Evolutionary conservation across 1,140 invertebrate genomes (phyloP).

Genomic region (Mycetomoellerius zeteki): DNA sequence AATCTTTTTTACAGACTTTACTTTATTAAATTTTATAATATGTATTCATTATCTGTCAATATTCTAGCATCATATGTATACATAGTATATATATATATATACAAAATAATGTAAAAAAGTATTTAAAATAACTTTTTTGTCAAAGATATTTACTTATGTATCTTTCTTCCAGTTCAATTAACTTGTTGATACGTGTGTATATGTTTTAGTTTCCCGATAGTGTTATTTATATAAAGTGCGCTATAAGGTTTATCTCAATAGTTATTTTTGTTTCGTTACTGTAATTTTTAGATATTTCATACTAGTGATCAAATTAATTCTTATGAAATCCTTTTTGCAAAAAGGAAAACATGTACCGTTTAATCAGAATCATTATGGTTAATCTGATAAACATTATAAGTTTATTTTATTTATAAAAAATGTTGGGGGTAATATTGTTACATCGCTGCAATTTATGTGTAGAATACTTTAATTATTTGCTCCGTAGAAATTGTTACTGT

Average conservation of each 20-base stretch:
- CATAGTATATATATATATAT: background rate
- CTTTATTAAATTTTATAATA: no score
- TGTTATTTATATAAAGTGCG: background rate
- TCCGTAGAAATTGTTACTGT: constrained; percentile 8
- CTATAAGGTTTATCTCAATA: constrained; percentile 3
- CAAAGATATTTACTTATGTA: background rate
- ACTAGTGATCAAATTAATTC: constrained; percentile 12
- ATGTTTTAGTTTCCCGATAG: background rate
- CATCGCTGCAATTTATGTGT: constrained; percentile 27
- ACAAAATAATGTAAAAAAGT: background rate
- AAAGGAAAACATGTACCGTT: no score
- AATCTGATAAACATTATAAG: background rate
- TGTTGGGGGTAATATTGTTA: background rate
- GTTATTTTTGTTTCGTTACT: background rate
- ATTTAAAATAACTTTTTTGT: background rate
- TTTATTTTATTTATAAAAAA: constrained; percentile 2
- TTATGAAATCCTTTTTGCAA: no score
- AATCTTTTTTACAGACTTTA: no score
- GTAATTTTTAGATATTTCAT: constrained; percentile 23
- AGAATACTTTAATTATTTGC: constrained; percentile 19
- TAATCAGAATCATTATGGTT: no score
- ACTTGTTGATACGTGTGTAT: background rate
- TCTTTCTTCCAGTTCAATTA: background rate
- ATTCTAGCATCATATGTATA: background rate
- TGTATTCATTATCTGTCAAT: background rate